phyloP scores from a whole-genome alignment of 1,140 invertebrate species.

The Limonius californicus region DNA sequence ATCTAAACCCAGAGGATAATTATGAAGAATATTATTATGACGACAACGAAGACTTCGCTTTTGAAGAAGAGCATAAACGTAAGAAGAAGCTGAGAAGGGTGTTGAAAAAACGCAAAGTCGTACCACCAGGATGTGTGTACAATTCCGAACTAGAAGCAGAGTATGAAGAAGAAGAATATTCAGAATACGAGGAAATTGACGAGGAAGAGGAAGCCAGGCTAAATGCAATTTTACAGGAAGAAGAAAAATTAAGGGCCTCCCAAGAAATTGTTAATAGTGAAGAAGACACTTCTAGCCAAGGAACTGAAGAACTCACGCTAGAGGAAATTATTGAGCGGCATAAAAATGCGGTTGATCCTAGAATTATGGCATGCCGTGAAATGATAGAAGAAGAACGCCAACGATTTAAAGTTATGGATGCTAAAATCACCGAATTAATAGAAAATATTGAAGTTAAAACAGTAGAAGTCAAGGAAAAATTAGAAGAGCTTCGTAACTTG shows the following conservation, averaged over 20 bases:
- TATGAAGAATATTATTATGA: slow-evolving; percentile 11
- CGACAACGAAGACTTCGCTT: not conserved
- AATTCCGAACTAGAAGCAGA: not conserved
- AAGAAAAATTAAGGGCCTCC: not conserved
- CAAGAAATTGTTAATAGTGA: slow-evolving; percentile 16
- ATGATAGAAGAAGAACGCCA: not conserved
- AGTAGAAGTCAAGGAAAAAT: slow-evolving; percentile 36
- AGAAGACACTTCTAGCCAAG: slow-evolving; percentile 10
- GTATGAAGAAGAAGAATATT: slow-evolving; percentile 4
- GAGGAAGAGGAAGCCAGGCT: slow-evolving; percentile 15
- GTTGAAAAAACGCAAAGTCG: slow-evolving; percentile 20
- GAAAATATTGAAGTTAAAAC: slow-evolving; percentile 42
- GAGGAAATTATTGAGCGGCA: slow-evolving; percentile 15
- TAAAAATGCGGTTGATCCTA: not conserved
- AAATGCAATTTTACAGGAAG: not conserved
- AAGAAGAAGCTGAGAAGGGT: slow-evolving; percentile 19
- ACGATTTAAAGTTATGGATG: slow-evolving; percentile 29
- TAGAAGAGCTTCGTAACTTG: slow-evolving; percentile 42
- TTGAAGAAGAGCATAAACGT: slow-evolving; percentile 1
- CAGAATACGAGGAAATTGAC: slow-evolving; percentile 19
- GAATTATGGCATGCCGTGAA: not conserved
- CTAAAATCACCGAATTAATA: slow-evolving; percentile 43
- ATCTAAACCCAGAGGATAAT: slow-evolving; percentile 3
- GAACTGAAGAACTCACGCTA: slow-evolving; percentile 29
- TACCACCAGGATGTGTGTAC: not conserved